phyloP scores from a whole-genome alignment of 2,888 invertebrate species.

The Galerucella nymphaeae region DNA sequence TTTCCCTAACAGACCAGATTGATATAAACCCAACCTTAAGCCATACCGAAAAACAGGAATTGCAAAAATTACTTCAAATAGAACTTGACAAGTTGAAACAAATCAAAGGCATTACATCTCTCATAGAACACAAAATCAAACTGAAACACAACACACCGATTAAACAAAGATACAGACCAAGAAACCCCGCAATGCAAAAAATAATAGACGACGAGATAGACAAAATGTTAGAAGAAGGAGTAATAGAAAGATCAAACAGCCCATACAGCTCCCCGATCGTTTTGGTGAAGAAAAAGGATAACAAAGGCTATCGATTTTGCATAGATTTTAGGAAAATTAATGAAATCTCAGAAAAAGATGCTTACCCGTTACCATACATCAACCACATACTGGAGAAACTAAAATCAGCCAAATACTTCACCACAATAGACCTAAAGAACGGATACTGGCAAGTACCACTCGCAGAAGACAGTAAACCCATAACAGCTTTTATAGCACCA shows the following conservation, averaged over 20 bases:
- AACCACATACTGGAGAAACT: not conserved
- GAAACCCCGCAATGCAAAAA: not conserved
- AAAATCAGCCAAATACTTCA: not conserved
- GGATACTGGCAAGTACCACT: not conserved
- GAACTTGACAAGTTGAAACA: no score
- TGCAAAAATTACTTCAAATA: no score
- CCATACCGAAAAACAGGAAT: no score
- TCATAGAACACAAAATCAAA: not conserved
- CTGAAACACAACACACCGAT: not conserved
- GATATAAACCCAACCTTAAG: no score
- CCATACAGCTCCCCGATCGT: not conserved
- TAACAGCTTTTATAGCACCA: not conserved
- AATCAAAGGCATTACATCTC: no score
- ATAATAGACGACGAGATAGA: not conserved
- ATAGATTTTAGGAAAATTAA: constrained; percentile 1
- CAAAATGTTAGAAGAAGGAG: not conserved
- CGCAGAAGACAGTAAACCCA: not conserved
- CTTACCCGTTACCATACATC: not conserved
- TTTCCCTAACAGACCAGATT: no score
- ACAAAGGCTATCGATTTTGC: not conserved
- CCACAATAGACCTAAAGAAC: not conserved
- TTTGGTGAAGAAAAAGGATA: not conserved
- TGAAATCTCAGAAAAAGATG: not conserved
- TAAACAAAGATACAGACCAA: not conserved
- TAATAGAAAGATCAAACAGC: not conserved